Base-by-base conservation (phyloP, 2,888 invertebrate genomes). In the Gryllus longicercus region DNA sequence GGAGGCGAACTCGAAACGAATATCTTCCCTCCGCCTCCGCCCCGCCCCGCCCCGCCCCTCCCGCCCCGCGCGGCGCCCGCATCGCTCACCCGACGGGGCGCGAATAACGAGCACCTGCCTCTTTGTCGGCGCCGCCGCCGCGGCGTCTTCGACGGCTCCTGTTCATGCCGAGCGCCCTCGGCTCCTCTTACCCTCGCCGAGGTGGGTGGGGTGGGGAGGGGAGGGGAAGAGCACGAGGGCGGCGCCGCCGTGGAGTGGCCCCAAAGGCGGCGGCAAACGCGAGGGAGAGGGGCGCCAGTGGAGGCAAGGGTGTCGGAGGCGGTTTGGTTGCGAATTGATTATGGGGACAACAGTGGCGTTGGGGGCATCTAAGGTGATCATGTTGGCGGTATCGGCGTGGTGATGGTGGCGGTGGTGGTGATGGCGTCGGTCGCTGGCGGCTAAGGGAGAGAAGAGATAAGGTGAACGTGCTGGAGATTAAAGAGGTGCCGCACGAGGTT, bases 61-160 rank as follows among this genome's bases (percentile, higher is more conserved):
- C 16, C 63, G 63, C 4, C 63, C 63, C 0, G 8, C 63, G 16
- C 63, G n/a, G 14, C 63, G 63, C 63, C 63, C 63, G 63, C 63
- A 63, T 63, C 63, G 63, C 16, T 10, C n/a, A 11, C 63, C 38
- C n/a, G 16, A 3, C 63, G 63, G n/a, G 63, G 63, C 63, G 63
- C 63, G 63, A 63, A 63, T 63, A 63, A 63, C 63, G 63, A 63
- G 63, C 63, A 63, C 63, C 63, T 63, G 63, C 63, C 63, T 63
- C 63, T 63, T 63, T 16, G 63, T 16, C 63, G 63, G 16, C 63
- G n/a, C 16, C 63, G 63, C 16, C 63, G 18, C 18, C 63, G 63
- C 63, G 8, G 14, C 63, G n/a, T n/a, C 63, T 63, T 14, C 63
- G 14, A 18, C 63, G 63, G 63, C n/a, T 63, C 63, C 63, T 18